These are phyloP conservation scores for Morone saxatilis DNA, from an alignment of 2,113 vertebrate genomes.

Conservation along the genomic window DNA sequence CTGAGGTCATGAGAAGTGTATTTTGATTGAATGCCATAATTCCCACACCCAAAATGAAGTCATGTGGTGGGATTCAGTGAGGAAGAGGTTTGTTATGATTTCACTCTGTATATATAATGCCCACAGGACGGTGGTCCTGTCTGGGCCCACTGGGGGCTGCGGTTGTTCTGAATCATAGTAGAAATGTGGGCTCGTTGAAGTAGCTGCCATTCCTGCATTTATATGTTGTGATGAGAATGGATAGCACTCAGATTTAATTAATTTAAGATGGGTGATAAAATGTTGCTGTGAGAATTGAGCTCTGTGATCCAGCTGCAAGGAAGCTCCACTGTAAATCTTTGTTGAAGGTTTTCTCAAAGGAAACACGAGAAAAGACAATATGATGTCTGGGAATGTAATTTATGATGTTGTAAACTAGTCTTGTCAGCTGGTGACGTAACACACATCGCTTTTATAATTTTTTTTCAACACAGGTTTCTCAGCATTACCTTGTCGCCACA, in stretches of 20 bases:
- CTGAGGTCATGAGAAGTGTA: conserved; percentile 79
- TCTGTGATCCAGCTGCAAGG: conserved; percentile 7
- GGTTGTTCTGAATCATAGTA: conserved; percentile 57
- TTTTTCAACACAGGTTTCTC: conserved; percentile 24
- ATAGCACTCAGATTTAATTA: conserved; percentile 49
- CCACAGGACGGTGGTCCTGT: conserved; percentile 64
- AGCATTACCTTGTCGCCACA: background rate
- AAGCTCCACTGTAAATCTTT: background rate
- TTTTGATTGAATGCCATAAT: conserved; percentile 75
- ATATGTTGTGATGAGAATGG: conserved; percentile 45
- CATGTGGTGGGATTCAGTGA: conserved; percentile 74
- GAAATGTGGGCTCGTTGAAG: conserved; percentile 45
- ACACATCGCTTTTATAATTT: background rate
- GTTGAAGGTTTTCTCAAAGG: conserved; percentile 26
- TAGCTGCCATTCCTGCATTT: conserved; percentile 61
- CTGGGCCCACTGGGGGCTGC: conserved; percentile 44
- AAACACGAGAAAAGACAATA: background rate
- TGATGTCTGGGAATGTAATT: background rate
- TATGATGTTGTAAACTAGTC: conserved; percentile 14
- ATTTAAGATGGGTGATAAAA: conserved; percentile 60
- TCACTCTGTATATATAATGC: conserved; percentile 67
- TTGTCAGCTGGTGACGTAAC: conserved; percentile 12
- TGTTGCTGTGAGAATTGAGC: conserved; percentile 9
- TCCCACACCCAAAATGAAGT: conserved; percentile 81
- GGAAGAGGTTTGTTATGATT: conserved; percentile 76